Base-by-base conservation (phyloP, 2,113 vertebrate species). In the Gracilinanus agilis region DNA sequence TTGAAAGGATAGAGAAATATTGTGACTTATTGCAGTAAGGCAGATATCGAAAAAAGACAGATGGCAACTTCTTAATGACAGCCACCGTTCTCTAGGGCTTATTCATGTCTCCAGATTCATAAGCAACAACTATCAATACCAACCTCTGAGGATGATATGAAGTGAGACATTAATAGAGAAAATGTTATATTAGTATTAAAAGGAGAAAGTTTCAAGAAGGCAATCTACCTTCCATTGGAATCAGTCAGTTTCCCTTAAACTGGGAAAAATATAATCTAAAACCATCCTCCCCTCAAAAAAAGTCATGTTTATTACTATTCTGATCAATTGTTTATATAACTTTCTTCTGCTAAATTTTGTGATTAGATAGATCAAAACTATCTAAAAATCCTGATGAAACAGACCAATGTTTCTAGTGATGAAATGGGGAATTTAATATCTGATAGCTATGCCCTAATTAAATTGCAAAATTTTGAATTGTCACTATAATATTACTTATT, bases 1-100 rank as follows among this genome's bases (percentile, higher is more conserved):
- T 96, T 97, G 97, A 98, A 96, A 97, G 94, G 97, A 95, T 96
- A 95, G 95, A 96, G 96, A 97, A 96, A 96, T 95, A 40, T 92
- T 96, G 58, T 94, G 94, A 94, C 93, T 96, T 95, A 95, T 92
- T 96, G 58, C 27, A 90, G 95, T 91, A 94, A 54, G 92, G 95
- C 55, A 95, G 93, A 97, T 95, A 97, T 96, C 53, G 94, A 96
- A 94, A 95, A 97, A 97, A 98, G 95, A 97, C 93, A 95, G 96
- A 97, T 95, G 95, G 95, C 56, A 95, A 97, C 94, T 96, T 98
- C 95, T 83, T 95, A 96, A 96, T 96, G 97, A 94, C 88, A 97
- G 90, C 25, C 94, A 89, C 89, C 61, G 34, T 97, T 96, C 95
- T 97, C 95, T 24, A 54, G 92, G 83, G 94, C 61, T 91, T 93